Evolutionary conservation across 1,140 invertebrate species (phyloP).

Genomic region (Oryzaephilus surinamensis): DNA sequence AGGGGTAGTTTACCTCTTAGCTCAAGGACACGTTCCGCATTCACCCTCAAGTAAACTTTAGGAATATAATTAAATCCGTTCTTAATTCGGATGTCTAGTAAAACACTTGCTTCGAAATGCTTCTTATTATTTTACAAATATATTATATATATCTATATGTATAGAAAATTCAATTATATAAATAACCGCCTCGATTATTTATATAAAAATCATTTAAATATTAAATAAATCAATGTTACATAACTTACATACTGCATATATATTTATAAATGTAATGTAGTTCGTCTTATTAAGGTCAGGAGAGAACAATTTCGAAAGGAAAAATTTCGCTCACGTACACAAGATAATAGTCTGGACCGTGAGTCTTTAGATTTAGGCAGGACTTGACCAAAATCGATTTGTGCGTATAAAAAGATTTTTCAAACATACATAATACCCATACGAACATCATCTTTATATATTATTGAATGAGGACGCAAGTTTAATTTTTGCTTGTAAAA

Average conservation of each 20-base stretch:
- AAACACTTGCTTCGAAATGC: constrained; percentile 49
- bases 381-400: constrained; percentile 39
- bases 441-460: too few relatives aligned
- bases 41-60: constrained; percentile 52
- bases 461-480: too few relatives aligned
- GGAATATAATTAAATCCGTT: constrained; percentile 55
- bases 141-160: constrained; percentile 53
- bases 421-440: constrained; percentile 68
- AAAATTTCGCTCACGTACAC: too few relatives aligned
- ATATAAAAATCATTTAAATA: constrained; percentile 49
- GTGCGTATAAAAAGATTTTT: constrained; percentile 56
- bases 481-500: too few relatives aligned
- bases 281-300: too few relatives aligned
- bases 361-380: constrained; percentile 48
- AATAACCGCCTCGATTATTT: constrained; percentile 44
- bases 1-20: too few relatives aligned
- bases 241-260: too few relatives aligned
- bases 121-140: constrained; percentile 55
- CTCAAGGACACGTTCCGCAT: constrained; percentile 52
- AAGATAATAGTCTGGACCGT: too few relatives aligned
- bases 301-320: too few relatives aligned
- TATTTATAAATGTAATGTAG: too few relatives aligned
- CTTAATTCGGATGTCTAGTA: constrained; percentile 43
- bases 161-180: constrained; percentile 52
- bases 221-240: too few relatives aligned